Conservation (phyloP, 2,888 invertebrate species). For the Graphium colonna region DNA sequence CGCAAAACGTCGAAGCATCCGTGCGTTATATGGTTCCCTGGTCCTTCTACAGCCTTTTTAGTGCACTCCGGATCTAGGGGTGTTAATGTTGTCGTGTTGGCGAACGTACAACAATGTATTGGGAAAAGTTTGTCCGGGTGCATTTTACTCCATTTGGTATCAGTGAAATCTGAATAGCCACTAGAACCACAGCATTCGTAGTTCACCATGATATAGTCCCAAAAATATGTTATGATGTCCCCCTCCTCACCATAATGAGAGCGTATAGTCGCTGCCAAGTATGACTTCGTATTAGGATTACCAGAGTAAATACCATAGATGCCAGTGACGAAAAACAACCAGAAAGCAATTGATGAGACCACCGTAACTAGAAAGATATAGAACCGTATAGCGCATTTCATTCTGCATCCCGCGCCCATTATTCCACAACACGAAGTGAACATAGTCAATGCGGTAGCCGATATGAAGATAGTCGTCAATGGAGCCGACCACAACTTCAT, state of each 20-base stretch:
- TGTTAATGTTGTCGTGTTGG: constrained; percentile 42
- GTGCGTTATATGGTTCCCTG: constrained; percentile 37
- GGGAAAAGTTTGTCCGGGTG: constrained; percentile 50
- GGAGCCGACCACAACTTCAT: constrained; percentile 59
- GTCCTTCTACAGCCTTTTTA: constrained; percentile 29
- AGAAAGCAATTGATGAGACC: constrained; percentile 46
- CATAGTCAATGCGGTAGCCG: constrained; percentile 48
- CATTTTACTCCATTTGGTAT: constrained; percentile 50
- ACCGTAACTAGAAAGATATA: constrained; percentile 59
- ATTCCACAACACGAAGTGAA: constrained; percentile 67
- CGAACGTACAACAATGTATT: constrained; percentile 56
- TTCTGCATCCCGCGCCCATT: constrained; percentile 59
- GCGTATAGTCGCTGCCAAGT: constrained; percentile 43
- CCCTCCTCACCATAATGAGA: constrained; percentile 56
- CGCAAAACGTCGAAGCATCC: constrained; percentile 57
- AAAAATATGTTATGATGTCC: constrained; percentile 54
- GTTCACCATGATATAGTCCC: constrained; percentile 60
- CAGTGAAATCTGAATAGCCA: constrained; percentile 50
- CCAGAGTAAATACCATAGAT: constrained; percentile 59
- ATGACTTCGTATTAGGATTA: constrained; percentile 43
- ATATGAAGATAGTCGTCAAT: constrained; percentile 52
- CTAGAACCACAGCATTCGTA: constrained; percentile 63
- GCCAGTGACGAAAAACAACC: constrained; percentile 58
- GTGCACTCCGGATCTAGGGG: constrained; percentile 53
- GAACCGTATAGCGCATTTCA: constrained; percentile 62